phyloP scores from a whole-genome alignment of 2,888 invertebrate genomes.

The Maniola hyperantus region DNA sequence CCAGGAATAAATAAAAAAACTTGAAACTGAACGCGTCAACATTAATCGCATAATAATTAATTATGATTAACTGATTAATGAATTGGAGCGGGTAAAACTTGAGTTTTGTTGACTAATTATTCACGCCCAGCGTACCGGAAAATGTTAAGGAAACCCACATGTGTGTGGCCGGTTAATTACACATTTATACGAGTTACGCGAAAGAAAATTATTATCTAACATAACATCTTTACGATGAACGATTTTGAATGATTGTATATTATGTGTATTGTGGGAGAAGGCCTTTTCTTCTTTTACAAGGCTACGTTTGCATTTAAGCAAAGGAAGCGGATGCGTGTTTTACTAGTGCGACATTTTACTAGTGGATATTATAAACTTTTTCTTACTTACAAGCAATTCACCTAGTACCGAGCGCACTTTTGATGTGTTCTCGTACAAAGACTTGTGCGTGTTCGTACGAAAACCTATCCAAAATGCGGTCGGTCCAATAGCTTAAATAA shows the following conservation, averaged over 20 bases:
- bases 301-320: no score
- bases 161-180: conserved; percentile 15
- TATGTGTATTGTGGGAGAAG: background rate
- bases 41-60: background rate
- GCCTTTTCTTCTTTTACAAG: background rate
- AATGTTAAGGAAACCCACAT: conserved; percentile 11
- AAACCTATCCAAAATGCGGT: no score
- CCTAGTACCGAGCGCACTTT: no score
- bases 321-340: no score
- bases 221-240: conserved; percentile 6
- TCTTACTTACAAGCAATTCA: no score
- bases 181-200: conserved; percentile 13
- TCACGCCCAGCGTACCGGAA: conserved; percentile 11
- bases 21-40: background rate
- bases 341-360: no score
- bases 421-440: no score
- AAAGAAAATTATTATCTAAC: conserved; percentile 5
- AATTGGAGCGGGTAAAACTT: conserved; percentile 7
- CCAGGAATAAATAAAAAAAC: background rate
- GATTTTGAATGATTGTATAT: background rate
- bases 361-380: no score
- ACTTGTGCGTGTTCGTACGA: no score
- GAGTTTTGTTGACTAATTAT: conserved; percentile 7
- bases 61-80: background rate
- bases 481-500: no score